Evolutionary conservation across 2,888 invertebrate species (phyloP).

Genomic region (Allacma fusca): DNA sequence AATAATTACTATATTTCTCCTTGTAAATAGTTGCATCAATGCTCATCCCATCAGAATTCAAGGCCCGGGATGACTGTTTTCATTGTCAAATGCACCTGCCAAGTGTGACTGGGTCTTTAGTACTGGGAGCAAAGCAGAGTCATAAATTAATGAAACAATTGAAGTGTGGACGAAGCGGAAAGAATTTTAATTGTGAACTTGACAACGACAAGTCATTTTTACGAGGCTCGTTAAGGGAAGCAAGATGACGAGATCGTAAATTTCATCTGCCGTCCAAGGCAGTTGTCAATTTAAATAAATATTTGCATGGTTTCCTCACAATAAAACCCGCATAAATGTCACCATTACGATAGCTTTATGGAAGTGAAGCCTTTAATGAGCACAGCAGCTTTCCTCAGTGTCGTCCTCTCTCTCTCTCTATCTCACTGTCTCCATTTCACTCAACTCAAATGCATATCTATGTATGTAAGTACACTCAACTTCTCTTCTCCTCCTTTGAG

Average conservation of each 20-base stretch:
- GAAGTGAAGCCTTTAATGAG: slow-evolving; percentile 32
- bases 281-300: slow-evolving; percentile 54
- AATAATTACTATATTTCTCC: too few relatives aligned
- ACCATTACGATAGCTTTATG: slow-evolving; percentile 40
- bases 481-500: slow-evolving; percentile 8
- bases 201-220: slow-evolving; percentile 38
- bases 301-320: slow-evolving; percentile 49
- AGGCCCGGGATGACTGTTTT: too few relatives aligned
- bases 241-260: slow-evolving; percentile 34
- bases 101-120: too few relatives aligned
- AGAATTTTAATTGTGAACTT: slow-evolving; percentile 36
- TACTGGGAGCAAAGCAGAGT: too few relatives aligned
- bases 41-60: too few relatives aligned
- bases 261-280: slow-evolving; percentile 26
- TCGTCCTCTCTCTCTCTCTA: slow-evolving; percentile 3
- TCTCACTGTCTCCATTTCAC: too few relatives aligned
- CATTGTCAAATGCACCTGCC: too few relatives aligned
- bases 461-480: not conserved
- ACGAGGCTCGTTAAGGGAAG: slow-evolving; percentile 26
- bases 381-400: slow-evolving; percentile 5
- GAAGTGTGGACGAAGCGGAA: slow-evolving; percentile 11
- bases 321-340: slow-evolving; percentile 51
- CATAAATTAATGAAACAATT: slow-evolving; percentile 21
- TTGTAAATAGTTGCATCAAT: too few relatives aligned
- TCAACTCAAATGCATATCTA: not conserved